Conservation (phyloP, 1,140 invertebrate species). For the Megathymus violae region DNA sequence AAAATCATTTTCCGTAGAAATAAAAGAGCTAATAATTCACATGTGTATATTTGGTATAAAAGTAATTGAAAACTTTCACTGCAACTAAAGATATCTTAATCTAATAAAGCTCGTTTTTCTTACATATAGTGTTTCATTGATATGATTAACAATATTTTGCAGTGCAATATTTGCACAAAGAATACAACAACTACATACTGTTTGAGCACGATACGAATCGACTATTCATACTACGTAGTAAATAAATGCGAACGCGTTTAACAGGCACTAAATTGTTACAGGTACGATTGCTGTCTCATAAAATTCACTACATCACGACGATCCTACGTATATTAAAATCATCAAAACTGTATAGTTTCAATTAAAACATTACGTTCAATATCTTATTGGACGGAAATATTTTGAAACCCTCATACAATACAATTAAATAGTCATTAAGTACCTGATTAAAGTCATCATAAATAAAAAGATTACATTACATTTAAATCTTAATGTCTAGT, state of each 20-base stretch:
- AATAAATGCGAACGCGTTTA: neutral
- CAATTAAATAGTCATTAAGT: constrained; percentile 12
- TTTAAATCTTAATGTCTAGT: constrained; percentile 18
- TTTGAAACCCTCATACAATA: constrained; percentile 4
- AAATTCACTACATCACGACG: no score
- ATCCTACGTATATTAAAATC: no score
- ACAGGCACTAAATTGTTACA: neutral
- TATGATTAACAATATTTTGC: neutral
- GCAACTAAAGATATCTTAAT: constrained; percentile 61
- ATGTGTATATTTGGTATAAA: constrained; percentile 81
- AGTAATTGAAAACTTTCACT: constrained; percentile 62
- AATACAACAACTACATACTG: neutral
- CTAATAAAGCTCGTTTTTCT: constrained; percentile 75
- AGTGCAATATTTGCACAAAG: neutral
- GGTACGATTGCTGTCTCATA: neutral
- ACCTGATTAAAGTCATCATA: constrained; percentile 4
- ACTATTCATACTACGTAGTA: neutral
- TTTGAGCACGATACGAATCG: neutral
- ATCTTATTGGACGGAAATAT: constrained; percentile 11
- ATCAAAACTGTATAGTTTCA: no score
- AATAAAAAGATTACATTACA: constrained; percentile 14
- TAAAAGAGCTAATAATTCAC: constrained; percentile 44
- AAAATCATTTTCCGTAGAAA: constrained; percentile 8
- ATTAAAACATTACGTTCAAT: neutral
- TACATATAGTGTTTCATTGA: constrained; percentile 34